These are phyloP conservation scores for Ypsolopha sequella DNA, from an alignment of 2,888 invertebrate species.

Conservation along the genomic window DNA sequence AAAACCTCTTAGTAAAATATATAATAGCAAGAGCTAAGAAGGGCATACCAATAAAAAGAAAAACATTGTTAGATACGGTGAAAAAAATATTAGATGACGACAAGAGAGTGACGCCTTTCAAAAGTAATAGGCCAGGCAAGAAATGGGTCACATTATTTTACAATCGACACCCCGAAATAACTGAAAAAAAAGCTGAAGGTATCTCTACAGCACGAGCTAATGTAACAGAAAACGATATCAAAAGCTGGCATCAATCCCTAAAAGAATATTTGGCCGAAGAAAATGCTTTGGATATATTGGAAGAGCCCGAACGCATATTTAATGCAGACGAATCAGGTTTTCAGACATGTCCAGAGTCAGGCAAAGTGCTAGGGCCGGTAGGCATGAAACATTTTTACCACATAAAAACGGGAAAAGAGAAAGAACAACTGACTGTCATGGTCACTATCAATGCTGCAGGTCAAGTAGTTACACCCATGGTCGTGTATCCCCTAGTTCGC, in stretches of 20 bases:
- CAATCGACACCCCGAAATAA: constrained; percentile 1
- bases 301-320: constrained; percentile 5
- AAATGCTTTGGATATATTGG: constrained; percentile 2
- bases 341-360: constrained; percentile 10
- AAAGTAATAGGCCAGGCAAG: background rate
- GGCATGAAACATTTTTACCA: constrained; percentile 9
- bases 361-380: constrained; percentile 10
- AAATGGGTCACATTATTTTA: background rate
- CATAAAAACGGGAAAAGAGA: constrained; percentile 10
- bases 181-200: background rate
- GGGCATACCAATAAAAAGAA: background rate
- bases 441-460: constrained; percentile 8
- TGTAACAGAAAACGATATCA: constrained; percentile 4
- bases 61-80: background rate
- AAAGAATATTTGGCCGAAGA: constrained; percentile 5
- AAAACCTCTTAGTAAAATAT: too few species aligned
- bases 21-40: background rate
- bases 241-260: constrained; percentile 5
- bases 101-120: constrained; percentile 4
- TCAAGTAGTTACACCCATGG: constrained; percentile 8
- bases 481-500: constrained; percentile 8
- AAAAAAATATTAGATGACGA: constrained; percentile 4
- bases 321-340: constrained; percentile 7
- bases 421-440: constrained; percentile 10
- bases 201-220: constrained; percentile 1